Percentiles rank a stretch among this genome's conserved stretches.
phyloP scores from a whole-genome alignment of 2,113 vertebrate species.

The Ctenodactylus gundi region DNA sequence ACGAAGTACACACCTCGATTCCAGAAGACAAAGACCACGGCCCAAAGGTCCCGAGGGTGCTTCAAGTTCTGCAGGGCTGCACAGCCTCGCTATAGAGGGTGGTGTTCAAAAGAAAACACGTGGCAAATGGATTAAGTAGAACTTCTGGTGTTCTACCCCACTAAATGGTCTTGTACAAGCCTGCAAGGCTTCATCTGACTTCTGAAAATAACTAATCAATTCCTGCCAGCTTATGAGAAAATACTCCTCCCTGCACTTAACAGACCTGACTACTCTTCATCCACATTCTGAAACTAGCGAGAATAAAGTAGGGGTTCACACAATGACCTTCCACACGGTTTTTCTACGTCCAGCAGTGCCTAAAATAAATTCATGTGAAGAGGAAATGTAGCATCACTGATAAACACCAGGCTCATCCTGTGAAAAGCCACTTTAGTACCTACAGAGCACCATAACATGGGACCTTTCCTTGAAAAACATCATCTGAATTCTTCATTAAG shows the following conservation, averaged over 20 bases:
- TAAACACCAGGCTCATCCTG: not conserved
- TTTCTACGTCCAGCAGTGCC: not conserved
- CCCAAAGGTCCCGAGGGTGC: not conserved
- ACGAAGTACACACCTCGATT: not conserved
- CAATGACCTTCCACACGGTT: not conserved
- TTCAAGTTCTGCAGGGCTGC: not conserved
- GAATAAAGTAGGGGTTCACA: not conserved
- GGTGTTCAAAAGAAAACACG: not conserved
- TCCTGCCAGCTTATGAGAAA: not conserved
- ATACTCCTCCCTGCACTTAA: not conserved
- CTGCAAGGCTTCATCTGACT: not conserved
- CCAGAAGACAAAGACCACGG: not conserved
- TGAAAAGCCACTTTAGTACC: not conserved
- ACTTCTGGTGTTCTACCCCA: not conserved
- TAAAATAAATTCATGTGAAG: not conserved
- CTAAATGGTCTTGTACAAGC: not conserved
- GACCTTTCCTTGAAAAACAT: not conserved
- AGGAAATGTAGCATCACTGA: not conserved
- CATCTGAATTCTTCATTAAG: conserved; percentile 15
- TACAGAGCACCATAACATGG: not conserved
- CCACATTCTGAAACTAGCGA: conserved; percentile 5
- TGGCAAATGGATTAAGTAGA: not conserved
- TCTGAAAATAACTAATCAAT: not conserved
- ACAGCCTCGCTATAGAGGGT: not conserved
- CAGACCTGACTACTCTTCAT: not conserved